Conservation (phyloP, 2,113 vertebrate genomes). For the Gopherus evgoodei region DNA sequence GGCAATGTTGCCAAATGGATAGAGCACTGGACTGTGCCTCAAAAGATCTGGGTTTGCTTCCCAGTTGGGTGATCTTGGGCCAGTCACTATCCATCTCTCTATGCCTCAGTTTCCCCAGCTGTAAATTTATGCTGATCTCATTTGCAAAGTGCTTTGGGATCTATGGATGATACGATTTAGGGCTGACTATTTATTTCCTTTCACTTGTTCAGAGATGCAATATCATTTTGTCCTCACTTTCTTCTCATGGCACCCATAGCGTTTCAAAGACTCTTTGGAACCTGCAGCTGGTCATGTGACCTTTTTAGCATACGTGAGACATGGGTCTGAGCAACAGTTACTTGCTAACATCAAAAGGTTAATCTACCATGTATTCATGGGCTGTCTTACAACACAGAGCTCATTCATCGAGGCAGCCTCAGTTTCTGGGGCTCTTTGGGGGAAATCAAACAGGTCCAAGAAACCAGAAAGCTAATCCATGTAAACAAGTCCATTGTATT, state of each 20-base stretch:
- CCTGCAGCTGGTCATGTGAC: neutral
- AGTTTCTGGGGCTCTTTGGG: neutral
- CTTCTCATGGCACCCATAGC: too few species aligned
- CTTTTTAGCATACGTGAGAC: neutral
- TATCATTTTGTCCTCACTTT: neutral
- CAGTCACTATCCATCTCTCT: neutral
- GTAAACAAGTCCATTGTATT: neutral
- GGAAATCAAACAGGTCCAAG: neutral
- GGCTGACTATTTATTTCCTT: neutral
- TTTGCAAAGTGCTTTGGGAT: neutral
- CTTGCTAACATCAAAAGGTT: neutral
- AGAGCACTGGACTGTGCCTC: neutral
- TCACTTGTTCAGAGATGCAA: neutral
- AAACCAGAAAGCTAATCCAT: neutral
- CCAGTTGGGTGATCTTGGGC: neutral
- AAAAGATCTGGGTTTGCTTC: neutral
- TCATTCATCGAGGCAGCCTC: neutral
- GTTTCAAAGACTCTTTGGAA: neutral
- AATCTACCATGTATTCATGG: neutral
- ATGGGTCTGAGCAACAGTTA: neutral
- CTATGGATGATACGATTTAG: neutral
- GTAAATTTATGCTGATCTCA: neutral
- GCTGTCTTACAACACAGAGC: neutral
- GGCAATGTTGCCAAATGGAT: neutral
- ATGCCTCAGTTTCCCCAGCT: neutral